Conservation (phyloP, 2,888 invertebrate genomes). For the Phorcus lineatus region DNA sequence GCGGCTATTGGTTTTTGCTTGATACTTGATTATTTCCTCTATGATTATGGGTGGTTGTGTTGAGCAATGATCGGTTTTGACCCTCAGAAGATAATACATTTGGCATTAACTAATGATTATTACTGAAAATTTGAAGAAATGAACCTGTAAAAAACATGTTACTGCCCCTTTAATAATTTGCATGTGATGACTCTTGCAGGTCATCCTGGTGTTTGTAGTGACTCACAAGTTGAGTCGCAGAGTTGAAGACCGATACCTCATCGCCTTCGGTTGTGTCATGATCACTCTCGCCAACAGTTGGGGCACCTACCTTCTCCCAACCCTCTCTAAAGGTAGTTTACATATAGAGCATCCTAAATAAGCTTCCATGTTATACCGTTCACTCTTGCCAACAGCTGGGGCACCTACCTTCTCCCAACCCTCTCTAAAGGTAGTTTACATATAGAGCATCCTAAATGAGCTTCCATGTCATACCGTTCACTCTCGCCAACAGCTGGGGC, state of each 20-base stretch:
- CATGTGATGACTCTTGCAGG: conserved; percentile 45
- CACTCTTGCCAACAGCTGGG: conserved; percentile 64
- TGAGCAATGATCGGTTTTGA: too few relatives aligned
- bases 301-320: conserved; percentile 65
- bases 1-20: too few relatives aligned
- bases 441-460: background rate
- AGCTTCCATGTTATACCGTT: conserved; percentile 32
- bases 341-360: background rate
- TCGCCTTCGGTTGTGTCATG: conserved; percentile 68
- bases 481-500: conserved; percentile 66
- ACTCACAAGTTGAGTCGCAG: conserved; percentile 71
- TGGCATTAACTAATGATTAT: too few relatives aligned
- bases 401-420: conserved; percentile 63
- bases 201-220: conserved; percentile 70
- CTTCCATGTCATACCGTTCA: conserved; percentile 35
- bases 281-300: conserved; percentile 66
- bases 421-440: conserved; percentile 32
- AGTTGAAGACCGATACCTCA: conserved; percentile 70
- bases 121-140: too few relatives aligned
- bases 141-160: too few relatives aligned
- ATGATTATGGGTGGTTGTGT: too few relatives aligned
- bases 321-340: conserved; percentile 33
- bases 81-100: too few relatives aligned
- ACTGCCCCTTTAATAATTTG: too few relatives aligned
- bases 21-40: too few relatives aligned